phyloP scores from a whole-genome alignment of 2,888 invertebrate species.

The Hermaeophaga mercurialis region DNA sequence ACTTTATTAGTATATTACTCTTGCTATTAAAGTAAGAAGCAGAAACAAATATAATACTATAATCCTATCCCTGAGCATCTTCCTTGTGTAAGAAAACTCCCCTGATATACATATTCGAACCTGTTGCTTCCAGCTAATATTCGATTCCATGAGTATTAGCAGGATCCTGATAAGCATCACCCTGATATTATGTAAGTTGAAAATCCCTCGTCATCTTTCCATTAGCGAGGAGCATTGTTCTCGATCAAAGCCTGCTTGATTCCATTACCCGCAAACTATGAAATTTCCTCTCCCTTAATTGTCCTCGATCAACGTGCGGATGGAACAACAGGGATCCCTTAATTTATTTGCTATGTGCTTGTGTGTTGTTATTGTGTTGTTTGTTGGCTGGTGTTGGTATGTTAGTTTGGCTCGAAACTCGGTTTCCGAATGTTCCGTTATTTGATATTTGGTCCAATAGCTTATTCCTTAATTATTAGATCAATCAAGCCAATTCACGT shows the following conservation, averaged over 20 bases:
- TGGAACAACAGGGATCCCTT: slow-evolving; percentile 3
- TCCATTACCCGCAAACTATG: slow-evolving; percentile 22
- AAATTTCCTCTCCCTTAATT: slow-evolving; percentile 25
- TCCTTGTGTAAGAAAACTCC: no score
- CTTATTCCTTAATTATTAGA: no score
- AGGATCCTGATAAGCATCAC: slow-evolving; percentile 9
- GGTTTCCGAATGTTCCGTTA: background rate
- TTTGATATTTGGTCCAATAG: no score
- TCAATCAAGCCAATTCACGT: no score
- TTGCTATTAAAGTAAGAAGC: no score
- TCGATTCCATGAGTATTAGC: slow-evolving; percentile 17
- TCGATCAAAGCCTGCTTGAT: slow-evolving; percentile 20
- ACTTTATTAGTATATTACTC: no score
- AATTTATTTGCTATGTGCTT: slow-evolving; percentile 14
- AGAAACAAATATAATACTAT: no score
- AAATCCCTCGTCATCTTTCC: slow-evolving; percentile 27
- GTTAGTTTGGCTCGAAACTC: background rate
- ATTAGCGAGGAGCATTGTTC: slow-evolving; percentile 23
- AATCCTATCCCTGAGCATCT: no score
- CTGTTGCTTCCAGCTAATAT: slow-evolving; percentile 13
- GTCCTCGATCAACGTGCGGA: slow-evolving; percentile 11
- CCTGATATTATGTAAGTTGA: slow-evolving; percentile 22
- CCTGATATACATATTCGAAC: no score
- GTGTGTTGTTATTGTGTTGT: slow-evolving; percentile 5
- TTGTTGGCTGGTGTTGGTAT: background rate